Conservation (phyloP, 92 coral and sea anemone genomes). For the Galaxea fascicularis region DNA sequence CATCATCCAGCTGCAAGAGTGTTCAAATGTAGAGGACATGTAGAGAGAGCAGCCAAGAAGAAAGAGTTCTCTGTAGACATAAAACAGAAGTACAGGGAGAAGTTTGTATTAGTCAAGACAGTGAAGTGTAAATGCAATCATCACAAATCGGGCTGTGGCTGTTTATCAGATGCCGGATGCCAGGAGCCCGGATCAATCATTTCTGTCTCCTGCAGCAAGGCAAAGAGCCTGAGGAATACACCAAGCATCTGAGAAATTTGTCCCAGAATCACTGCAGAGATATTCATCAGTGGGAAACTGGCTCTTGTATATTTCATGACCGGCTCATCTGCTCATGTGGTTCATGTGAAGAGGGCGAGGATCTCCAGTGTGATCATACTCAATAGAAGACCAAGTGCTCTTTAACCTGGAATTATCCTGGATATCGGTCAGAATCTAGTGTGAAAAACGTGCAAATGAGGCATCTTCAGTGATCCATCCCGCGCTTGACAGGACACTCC, state of each 20-base stretch:
- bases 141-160: constrained; percentile 52
- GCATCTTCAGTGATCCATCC: constrained; percentile 58
- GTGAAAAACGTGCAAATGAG: constrained; percentile 58
- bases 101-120: constrained; percentile 27
- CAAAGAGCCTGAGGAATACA: constrained; percentile 13
- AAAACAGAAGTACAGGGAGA: constrained; percentile 24
- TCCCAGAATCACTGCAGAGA: constrained; percentile 38
- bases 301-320: constrained; percentile 16
- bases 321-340: not conserved
- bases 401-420: constrained; percentile 47
- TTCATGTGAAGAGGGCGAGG: constrained; percentile 25
- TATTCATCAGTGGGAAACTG: constrained; percentile 35
- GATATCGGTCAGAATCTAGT: constrained; percentile 59
- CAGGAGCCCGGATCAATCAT: constrained; percentile 47
- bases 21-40: constrained; percentile 37
- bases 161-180: constrained; percentile 36
- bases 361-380: constrained; percentile 29
- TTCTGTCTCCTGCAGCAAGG: constrained; percentile 53
- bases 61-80: too few species aligned
- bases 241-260: constrained; percentile 6
- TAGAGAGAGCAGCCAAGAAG: constrained; percentile 42
- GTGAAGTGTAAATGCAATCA: constrained; percentile 38
- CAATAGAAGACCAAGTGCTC: constrained; percentile 48
- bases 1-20: constrained; percentile 25
- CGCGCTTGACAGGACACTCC: constrained; percentile 66